Conservation (phyloP, 2,797 vertebrate species). For the Phaenicophaeus curvirostris region DNA sequence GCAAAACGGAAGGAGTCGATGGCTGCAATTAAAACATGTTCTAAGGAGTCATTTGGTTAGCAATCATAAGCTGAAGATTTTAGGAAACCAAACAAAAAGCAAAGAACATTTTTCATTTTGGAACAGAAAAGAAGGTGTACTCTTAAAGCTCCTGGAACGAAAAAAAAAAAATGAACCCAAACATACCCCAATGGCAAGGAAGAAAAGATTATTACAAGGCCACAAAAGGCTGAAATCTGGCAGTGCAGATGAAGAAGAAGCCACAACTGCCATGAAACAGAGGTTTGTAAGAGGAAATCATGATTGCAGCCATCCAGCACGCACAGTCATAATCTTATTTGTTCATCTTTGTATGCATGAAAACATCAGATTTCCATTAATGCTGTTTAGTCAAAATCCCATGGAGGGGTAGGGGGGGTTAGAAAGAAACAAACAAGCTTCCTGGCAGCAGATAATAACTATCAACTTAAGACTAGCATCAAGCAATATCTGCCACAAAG, state of each 20-base stretch:
- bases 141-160: not conserved
- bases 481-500: not conserved
- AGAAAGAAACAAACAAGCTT: not conserved
- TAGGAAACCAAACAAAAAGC: slow-evolving; percentile 2
- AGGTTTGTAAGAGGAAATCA: not conserved
- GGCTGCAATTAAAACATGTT: not conserved
- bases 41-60: not conserved
- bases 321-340: not conserved
- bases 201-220: not conserved
- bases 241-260: not conserved
- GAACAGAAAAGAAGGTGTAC: not conserved
- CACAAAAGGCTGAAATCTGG: not conserved
- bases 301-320: not conserved
- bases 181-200: not conserved
- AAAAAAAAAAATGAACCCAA: not conserved
- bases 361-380: not conserved
- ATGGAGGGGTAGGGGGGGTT: fast-evolving
- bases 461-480: not conserved
- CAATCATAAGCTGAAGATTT: not conserved
- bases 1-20: slow-evolving; percentile 4
- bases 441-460: not conserved
- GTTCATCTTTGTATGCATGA: not conserved
- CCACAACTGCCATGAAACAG: not conserved
- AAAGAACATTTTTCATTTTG: not conserved
- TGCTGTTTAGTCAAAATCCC: not conserved